Evolutionary conservation across 2,888 invertebrate genomes (phyloP).

Genomic region (Cremastinae sp.): DNA sequence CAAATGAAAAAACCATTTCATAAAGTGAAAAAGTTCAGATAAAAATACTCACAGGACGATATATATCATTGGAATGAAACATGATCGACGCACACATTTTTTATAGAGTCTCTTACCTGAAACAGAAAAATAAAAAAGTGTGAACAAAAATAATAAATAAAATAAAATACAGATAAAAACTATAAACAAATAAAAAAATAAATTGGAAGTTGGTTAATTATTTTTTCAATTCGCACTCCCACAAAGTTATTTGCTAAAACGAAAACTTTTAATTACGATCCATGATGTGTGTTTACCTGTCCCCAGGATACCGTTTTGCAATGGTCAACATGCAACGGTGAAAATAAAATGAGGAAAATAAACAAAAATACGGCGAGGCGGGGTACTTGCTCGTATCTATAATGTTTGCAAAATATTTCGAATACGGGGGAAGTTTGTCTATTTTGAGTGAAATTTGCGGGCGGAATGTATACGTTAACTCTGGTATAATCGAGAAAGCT

Average conservation of each 20-base stretch:
- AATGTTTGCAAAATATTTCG: conserved; percentile 1
- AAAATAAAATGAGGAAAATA: not conserved
- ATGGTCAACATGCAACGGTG: too few relatives aligned
- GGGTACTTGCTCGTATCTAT: conserved; percentile 1
- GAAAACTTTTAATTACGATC: too few relatives aligned
- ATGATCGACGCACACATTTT: conserved; percentile 50
- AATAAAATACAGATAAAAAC: not conserved
- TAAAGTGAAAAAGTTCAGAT: not conserved
- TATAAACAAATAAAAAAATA: not conserved
- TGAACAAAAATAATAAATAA: conserved; percentile 4
- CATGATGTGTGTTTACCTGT: too few relatives aligned
- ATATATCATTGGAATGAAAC: conserved; percentile 43
- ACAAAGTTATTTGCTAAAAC: too few relatives aligned
- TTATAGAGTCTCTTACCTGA: conserved; percentile 63
- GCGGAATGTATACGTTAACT: not conserved
- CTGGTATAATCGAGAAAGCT: conserved; percentile 52
- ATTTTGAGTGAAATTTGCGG: conserved; percentile 21
- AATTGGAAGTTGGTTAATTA: too few relatives aligned
- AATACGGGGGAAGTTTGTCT: conserved; percentile 5
- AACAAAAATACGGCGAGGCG: not conserved
- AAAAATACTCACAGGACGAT: conserved; percentile 49
- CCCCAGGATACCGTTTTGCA: too few relatives aligned
- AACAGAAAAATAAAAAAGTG: conserved; percentile 64
- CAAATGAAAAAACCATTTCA: too few relatives aligned
- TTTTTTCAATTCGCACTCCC: too few relatives aligned